Evolutionary conservation across 2,797 vertebrate species (phyloP), one percentile per base, ranked within the genome.

Genomic region (Erethizon dorsatum): DNA sequence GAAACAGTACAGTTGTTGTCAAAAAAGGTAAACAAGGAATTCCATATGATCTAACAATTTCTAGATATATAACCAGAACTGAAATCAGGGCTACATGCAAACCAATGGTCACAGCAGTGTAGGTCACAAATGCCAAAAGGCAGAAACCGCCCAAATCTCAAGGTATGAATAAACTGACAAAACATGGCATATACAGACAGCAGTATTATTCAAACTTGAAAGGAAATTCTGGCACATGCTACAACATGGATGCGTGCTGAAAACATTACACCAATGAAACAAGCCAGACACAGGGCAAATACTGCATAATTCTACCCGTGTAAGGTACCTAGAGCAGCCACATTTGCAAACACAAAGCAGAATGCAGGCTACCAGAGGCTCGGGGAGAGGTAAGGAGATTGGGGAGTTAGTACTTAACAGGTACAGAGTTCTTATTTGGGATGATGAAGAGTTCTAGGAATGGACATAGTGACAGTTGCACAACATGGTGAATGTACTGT

Each of bases 321-420:
- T 10, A 59, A 54, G 7, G 15, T 13, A n/a, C 2, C 15, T 0
- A 63, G 37, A 92, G 47, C 14, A 12, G 14, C 63, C 54, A 17
- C 47, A 22, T n/a, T 24, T 33, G 75, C 13, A 57, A 2, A 73
- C 59, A 69, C 13, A 80, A 33, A 63, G 71, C 1, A 86, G 73
- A 33, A 88, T 28, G 28, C 83, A 63, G 54, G 26, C 50, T 31
- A 50, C 13, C 45, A 31, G 41, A 31, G 26, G 26, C 24, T 17
- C 26, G 5, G 45, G 73, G 9, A 14, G 18, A 4, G 6, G 1
- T 26, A 0, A 26, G 14, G 7, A 17, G 31, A 47, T 18, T 5
- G 9, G 5, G 17, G 13, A 33, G 28, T 47, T 26, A 79, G 2
- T 41, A 22, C 50, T 71, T 71, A 47, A 54, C 52, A 33, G 28